A percentile compares a stretch with the other conserved stretches of the same genome.
phyloP scores from a whole-genome alignment of 2,113 vertebrate genomes.

The Lophochroa leadbeateri region DNA sequence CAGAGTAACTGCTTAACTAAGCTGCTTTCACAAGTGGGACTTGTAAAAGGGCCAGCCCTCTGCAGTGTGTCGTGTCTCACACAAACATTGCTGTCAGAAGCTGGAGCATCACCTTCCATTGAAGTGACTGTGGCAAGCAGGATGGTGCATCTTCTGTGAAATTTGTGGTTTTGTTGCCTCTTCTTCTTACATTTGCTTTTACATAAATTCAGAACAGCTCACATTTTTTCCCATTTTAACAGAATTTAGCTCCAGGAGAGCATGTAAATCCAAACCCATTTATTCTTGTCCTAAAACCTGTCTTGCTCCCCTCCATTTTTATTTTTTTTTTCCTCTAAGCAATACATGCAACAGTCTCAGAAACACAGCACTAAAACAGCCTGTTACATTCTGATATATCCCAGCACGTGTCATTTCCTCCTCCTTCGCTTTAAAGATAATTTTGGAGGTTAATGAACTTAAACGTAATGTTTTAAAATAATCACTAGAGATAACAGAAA shows the following conservation, averaged over 20 bases:
- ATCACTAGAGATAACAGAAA: constrained; percentile 64
- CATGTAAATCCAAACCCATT: not conserved
- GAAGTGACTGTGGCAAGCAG: constrained; percentile 2
- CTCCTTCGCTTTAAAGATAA: constrained; percentile 57
- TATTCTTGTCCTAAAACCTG: constrained; percentile 1
- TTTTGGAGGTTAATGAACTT: constrained; percentile 71
- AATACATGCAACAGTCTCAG: not conserved
- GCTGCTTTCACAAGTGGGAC: constrained; percentile 23
- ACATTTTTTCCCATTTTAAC: constrained; percentile 9
- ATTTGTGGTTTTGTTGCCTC: constrained; percentile 34
- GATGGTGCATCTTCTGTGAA: constrained; percentile 34
- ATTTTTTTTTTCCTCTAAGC: not conserved
- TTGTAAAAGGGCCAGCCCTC: constrained; percentile 9
- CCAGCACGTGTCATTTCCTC: not conserved
- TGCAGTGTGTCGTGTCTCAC: not conserved
- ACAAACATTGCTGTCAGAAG: constrained; percentile 3
- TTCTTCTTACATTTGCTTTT: constrained; percentile 39
- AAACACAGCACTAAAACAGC: not conserved
- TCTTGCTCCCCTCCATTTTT: not conserved
- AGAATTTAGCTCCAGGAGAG: constrained; percentile 27
- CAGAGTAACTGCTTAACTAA: constrained; percentile 30
- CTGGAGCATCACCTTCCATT: not conserved
- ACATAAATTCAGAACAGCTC: constrained; percentile 48
- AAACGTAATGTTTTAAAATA: constrained; percentile 61
- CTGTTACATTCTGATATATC: constrained; percentile 3